Base-by-base conservation (phyloP, 2,113 vertebrate genomes). In the Xenotilapia caudafasciata region DNA sequence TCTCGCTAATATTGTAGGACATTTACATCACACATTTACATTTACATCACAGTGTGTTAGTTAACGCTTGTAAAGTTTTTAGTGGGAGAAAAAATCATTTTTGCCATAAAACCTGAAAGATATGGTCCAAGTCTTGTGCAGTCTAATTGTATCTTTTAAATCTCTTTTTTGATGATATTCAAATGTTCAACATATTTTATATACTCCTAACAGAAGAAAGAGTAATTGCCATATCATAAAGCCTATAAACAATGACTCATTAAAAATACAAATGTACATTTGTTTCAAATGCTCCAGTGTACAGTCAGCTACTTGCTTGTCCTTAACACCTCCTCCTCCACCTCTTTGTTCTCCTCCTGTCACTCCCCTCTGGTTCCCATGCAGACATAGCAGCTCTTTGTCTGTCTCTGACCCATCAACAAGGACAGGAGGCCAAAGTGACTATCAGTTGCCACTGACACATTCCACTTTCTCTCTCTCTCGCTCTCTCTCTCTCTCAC, bases 361-460 rank as follows among this genome's bases (percentile, higher is more conserved):
- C 65, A 33, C 68, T 62, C 45, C 45, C 56, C 86, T 86, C 85
- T 86, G 86, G 70, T 93, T 94, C 92, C 92, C 93, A 94, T 88
- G 86, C 73, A 86, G 45, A 77, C 82, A 95, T 88, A 93, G 86
- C 92, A 84, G 90, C 88, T 92, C 91, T 94, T 95, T 96, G 94
- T 95, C 83, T 84, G 75, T 81, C 8, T 31, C 73, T 88, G 90
- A 80, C 89, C 93, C 85, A 89, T 68, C 91, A 95, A 90, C 83
- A 90, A 79, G 45, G 84, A 90, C 58, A 85, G 62, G 87, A 92
- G 89, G 87, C 80, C 81, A 80, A 86, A 45, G 90, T 80, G 85
- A 81, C 92, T 56, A 75, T 92, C 88, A 89, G 91, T 92, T 87
- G 5, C 35, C 73, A 60, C 84, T 83, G 47, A 90, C 81, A 84